A percentile compares a stretch with the other conserved stretches of the same genome.
phyloP scores from a whole-genome alignment of 1,140 invertebrate species.

The Nylanderia fulva region DNA sequence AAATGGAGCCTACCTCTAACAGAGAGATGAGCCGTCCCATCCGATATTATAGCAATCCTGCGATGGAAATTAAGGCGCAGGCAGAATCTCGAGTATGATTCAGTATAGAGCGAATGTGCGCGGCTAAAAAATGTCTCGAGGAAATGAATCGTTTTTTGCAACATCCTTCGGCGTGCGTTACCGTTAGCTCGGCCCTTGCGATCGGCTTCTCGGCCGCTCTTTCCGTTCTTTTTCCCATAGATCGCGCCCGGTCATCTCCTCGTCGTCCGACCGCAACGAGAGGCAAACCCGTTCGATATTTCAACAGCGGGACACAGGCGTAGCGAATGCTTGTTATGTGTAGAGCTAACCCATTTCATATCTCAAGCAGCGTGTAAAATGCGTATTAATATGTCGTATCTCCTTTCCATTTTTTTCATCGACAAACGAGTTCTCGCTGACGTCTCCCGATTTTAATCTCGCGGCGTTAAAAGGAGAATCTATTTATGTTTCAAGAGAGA shows the following conservation, averaged over 20 bases:
- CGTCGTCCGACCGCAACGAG: conserved; percentile 70
- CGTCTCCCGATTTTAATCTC: neutral
- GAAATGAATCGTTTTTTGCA: conserved; percentile 66
- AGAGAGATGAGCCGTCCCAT: neutral
- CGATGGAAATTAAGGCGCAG: conserved; percentile 25
- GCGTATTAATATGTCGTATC: neutral
- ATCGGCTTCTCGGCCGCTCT: conserved; percentile 41
- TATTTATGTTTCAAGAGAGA: neutral
- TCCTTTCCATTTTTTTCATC: neutral
- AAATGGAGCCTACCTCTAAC: conserved; percentile 15
- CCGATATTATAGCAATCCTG: conserved; percentile 21
- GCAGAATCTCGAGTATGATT: neutral
- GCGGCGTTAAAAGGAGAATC: neutral
- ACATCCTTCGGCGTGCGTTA: conserved; percentile 68
- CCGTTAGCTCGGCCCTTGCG: conserved; percentile 70
- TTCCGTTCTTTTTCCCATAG: conserved; percentile 64
- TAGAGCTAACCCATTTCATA: conserved; percentile 3
- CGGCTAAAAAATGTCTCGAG: conserved; percentile 47
- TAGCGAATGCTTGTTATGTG: conserved; percentile 14
- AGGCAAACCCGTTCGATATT: conserved; percentile 64
- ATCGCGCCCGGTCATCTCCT: conserved; percentile 65
- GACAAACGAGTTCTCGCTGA: neutral
- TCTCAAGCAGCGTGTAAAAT: conserved; percentile 20
- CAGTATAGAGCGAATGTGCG: conserved; percentile 14
- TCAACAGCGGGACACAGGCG: conserved; percentile 30